Conservation (phyloP, 2,797 vertebrate species). For the Hydrocynus forskahlii region DNA sequence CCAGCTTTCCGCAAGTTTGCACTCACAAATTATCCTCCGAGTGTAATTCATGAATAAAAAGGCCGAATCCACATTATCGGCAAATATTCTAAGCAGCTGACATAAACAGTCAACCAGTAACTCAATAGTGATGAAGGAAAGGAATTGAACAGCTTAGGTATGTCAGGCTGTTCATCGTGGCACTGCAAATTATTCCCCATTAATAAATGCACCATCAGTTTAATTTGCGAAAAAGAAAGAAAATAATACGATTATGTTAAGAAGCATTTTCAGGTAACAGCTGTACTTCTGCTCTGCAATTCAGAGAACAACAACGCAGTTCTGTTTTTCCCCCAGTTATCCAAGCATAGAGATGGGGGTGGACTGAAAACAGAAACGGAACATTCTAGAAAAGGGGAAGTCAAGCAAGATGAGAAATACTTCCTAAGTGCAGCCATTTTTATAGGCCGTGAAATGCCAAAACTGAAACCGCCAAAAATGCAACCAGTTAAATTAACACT, state of each 20-base stretch:
- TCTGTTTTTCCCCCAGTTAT: conserved; percentile 53
- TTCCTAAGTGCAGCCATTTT: conserved; percentile 49
- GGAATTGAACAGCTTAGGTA: background rate
- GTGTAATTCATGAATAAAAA: too few species aligned
- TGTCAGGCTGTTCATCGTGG: background rate
- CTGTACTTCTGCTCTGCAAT: conserved; percentile 43
- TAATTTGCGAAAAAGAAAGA: background rate
- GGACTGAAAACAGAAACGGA: conserved; percentile 56
- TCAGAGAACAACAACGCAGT: conserved; percentile 46
- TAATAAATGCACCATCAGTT: background rate
- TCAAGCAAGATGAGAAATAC: conserved; percentile 41
- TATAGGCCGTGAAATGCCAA: conserved; percentile 42
- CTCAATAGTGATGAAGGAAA: background rate
- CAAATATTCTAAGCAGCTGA: background rate
- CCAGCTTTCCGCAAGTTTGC: conserved; percentile 17
- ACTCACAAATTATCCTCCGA: background rate
- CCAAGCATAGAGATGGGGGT: conserved; percentile 44
- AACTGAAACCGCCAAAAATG: conserved; percentile 45
- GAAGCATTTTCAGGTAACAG: conserved; percentile 21
- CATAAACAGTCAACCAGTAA: background rate
- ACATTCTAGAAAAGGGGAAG: conserved; percentile 59
- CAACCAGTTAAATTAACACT: conserved; percentile 24
- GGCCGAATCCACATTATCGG: background rate
- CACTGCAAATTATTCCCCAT: background rate
- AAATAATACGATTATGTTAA: background rate